Base-by-base conservation (phyloP, 2,113 vertebrate species). In the Nycticebus coucang region DNA sequence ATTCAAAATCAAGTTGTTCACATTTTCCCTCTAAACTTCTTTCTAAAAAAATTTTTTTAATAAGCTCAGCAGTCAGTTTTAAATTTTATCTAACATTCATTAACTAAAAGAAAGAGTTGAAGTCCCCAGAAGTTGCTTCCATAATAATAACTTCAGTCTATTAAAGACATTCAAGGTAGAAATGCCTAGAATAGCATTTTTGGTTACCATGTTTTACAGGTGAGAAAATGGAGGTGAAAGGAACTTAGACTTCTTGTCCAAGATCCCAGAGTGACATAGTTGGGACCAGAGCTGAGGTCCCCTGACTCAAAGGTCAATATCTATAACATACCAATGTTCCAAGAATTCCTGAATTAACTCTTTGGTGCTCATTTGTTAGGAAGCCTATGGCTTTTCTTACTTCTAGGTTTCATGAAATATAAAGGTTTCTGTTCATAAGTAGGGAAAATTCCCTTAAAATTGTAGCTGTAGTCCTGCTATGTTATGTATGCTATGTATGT, bases 341-440 rank as follows among this genome's bases (percentile, higher is more conserved):
- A 97, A 89, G 55, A 24, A 53, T 62, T 89, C 90, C 88, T 96
- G 96, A 71, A 77, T 89, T 96, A 96, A 96, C 81, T 78, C 87
- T 95, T 60, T 93, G 87, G 69, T 84, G 37, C 62, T 97, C 80
- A 94, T 95, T 92, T 93, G 87, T 60, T 89, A 93, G 87, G 77
- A 98, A 98, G 96, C 69, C 75, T 84, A 83, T 30, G 79, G 35
- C 26, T 98, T 90, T 94, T 74, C 80, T 37, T 94, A 84, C 71
- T 82, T 69, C 82, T 89, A 41, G 68, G 11, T 80, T 68, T 24
- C 55, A 91, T 87, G 91, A 93, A 95, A 97, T 37, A 81, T 59
- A 92, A 71, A 19, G 33, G 85, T 96, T 89, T 97, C 35, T 85
- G 22, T 86, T 97, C 22, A 24, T 89, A 7, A n/a, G 72, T 10